phyloP scores from a whole-genome alignment of 1,140 invertebrate species.

The Hycleus cichorii region DNA sequence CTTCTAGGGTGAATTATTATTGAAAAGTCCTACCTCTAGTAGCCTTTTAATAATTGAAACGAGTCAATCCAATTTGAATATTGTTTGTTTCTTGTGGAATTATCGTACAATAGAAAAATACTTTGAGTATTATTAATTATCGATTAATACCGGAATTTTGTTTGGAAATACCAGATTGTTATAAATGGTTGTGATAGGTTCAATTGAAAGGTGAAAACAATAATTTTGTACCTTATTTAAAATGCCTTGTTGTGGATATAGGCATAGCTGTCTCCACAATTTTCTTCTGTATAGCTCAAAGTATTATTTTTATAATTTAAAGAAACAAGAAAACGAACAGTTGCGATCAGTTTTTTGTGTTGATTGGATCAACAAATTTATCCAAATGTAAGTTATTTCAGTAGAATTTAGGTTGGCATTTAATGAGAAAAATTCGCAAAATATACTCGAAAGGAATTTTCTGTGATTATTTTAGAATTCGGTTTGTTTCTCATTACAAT shows the following conservation, averaged over 20 bases:
- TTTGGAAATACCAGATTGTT: no score
- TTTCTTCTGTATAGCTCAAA: slow-evolving; percentile 9
- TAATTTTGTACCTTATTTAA: no score
- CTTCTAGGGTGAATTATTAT: slow-evolving; percentile 22
- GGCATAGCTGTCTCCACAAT: no score
- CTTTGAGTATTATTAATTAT: no score
- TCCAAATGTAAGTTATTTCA: slow-evolving; percentile 1
- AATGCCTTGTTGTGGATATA: no score
- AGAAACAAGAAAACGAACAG: no score
- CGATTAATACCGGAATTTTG: no score
- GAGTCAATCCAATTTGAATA: neutral
- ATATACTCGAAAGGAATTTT: slow-evolving; percentile 13
- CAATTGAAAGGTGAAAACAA: no score
- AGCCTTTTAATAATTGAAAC: neutral
- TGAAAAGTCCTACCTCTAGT: neutral
- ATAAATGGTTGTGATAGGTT: no score
- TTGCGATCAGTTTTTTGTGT: neutral
- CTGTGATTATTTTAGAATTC: slow-evolving; percentile 11
- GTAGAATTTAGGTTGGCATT: neutral
- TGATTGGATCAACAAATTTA: neutral
- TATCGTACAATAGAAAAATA: no score
- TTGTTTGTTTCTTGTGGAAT: neutral
- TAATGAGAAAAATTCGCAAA: slow-evolving; percentile 8
- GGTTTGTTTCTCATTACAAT: slow-evolving; percentile 1
- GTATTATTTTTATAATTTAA: slow-evolving; percentile 13